Conservation (phyloP, 2,888 invertebrate species). For the Ochropacha duplaris region DNA sequence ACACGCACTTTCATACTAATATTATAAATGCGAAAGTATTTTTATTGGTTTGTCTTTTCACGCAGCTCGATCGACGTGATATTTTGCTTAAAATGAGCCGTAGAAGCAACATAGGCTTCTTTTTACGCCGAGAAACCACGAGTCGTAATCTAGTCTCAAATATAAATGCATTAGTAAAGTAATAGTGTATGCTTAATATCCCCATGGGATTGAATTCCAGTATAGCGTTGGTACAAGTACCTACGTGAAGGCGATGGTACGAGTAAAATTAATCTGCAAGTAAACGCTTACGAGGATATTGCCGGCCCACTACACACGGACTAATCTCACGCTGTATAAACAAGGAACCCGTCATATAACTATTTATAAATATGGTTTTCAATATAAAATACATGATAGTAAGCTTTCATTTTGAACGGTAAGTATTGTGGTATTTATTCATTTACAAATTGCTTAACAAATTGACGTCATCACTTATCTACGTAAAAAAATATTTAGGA, state of each 20-base stretch:
- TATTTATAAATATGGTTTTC: conserved; percentile 15
- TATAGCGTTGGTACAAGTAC: not conserved
- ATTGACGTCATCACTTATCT: not conserved
- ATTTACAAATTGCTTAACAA: not conserved
- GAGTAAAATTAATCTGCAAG: conserved; percentile 39
- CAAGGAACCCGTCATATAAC: conserved; percentile 35
- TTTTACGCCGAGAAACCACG: no score
- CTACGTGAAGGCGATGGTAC: conserved; percentile 16
- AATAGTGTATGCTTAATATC: not conserved
- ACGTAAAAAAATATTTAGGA: not conserved
- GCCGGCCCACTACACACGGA: conserved; percentile 53
- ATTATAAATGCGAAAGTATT: no score
- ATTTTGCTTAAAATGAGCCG: no score
- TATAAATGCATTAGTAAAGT: not conserved
- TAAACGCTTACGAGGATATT: conserved; percentile 53
- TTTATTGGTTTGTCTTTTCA: no score
- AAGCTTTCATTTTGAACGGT: not conserved
- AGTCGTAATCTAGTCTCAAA: no score
- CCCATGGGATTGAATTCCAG: not conserved
- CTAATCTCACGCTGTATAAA: conserved; percentile 63
- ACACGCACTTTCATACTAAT: no score
- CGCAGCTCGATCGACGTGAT: no score
- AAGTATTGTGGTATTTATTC: not conserved
- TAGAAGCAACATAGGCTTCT: no score
- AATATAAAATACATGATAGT: conserved; percentile 25